phyloP scores from a whole-genome alignment of 2,797 vertebrate genomes.

The Buphagus erythrorhynchus region DNA sequence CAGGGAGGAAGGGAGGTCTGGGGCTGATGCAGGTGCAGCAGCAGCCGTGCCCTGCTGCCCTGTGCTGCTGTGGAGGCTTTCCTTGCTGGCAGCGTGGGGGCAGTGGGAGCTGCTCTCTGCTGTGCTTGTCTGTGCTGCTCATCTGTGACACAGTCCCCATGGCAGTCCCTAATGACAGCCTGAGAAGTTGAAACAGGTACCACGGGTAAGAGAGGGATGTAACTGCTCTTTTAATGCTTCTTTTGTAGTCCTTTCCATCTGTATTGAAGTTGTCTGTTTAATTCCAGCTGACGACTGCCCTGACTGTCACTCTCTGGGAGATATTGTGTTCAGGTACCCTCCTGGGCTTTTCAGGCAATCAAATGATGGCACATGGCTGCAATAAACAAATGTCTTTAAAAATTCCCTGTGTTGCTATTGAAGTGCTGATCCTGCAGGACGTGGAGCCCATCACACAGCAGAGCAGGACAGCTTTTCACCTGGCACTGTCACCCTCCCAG shows the following conservation, averaged over 20 bases:
- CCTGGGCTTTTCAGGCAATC: constrained; percentile 49
- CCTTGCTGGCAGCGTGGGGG: accelerated
- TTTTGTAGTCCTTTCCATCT: constrained; percentile 6
- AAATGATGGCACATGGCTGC: neutral
- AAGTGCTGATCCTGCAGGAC: neutral
- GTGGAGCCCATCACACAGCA: accelerated
- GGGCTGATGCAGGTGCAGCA: neutral
- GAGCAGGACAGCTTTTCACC: neutral
- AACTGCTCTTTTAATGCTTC: neutral
- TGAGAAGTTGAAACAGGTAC: neutral
- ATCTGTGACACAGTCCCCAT: neutral
- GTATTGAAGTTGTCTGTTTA: neutral
- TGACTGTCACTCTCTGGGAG: constrained; percentile 3
- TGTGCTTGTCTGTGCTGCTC: neutral
- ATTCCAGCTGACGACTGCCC: neutral
- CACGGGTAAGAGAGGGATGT: neutral
- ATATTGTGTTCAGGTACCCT: neutral
- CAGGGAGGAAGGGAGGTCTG: neutral
- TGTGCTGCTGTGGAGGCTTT: neutral
- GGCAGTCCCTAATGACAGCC: neutral
- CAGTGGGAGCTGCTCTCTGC: neutral
- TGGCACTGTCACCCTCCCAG: neutral
- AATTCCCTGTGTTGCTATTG: neutral
- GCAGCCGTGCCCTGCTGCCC: neutral
- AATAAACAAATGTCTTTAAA: constrained; percentile 52